Percentiles rank a stretch among this genome's conserved stretches.
phyloP scores from a whole-genome alignment of 2,113 vertebrate species.

The Periophthalmus modestus region DNA sequence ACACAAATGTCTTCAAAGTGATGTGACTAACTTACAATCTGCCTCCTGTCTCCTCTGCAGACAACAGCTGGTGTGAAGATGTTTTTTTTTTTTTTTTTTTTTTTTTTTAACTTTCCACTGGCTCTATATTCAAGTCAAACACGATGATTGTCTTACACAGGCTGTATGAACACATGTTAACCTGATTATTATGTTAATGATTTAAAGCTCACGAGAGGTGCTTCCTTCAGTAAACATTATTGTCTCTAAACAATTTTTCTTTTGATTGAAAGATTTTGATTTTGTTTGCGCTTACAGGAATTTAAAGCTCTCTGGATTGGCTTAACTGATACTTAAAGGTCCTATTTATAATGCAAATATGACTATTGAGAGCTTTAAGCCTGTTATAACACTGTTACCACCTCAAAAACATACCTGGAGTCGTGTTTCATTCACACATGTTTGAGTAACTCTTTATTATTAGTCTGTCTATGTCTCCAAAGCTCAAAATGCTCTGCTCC shows the following conservation, averaged over 20 bases:
- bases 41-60: not conserved
- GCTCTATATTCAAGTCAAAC: not conserved
- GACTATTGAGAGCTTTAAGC: too few species aligned
- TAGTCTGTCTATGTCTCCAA: too few species aligned
- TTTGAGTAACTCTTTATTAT: too few species aligned
- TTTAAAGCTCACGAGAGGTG: not conserved
- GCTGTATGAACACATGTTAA: not conserved
- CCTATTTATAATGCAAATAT: too few species aligned
- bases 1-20: not conserved
- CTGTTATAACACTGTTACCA: too few species aligned
- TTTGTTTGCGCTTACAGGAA: not conserved
- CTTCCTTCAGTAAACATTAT: not conserved
- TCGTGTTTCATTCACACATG: too few species aligned
- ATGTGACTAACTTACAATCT: not conserved
- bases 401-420: too few species aligned
- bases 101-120: not conserved
- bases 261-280: not conserved
- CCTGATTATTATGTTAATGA: not conserved
- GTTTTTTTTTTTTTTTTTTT: not conserved
- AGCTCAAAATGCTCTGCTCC: too few species aligned
- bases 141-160: not conserved
- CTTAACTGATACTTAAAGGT: too few species aligned
- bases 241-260: not conserved
- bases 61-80: constrained; percentile 4
- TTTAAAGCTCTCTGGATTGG: too few species aligned